Evolutionary conservation across 1,140 invertebrate genomes (phyloP).

Genomic region (Rhyacophila brunnea): DNA sequence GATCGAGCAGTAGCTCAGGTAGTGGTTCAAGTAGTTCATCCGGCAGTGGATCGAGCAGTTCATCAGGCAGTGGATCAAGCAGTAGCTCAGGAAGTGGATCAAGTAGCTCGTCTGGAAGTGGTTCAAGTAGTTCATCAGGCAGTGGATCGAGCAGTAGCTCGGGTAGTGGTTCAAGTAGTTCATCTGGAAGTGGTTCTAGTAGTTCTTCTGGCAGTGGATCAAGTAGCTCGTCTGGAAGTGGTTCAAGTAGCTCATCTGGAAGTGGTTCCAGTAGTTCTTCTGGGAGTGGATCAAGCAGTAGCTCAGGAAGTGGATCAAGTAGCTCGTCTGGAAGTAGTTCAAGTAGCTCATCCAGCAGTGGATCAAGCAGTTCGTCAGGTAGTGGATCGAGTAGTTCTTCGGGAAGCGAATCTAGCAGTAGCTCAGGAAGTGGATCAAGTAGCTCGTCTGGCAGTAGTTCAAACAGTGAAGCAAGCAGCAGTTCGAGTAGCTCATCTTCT

Average conservation of each 20-base stretch:
- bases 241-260: background rate
- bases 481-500: background rate
- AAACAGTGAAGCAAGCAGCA: background rate
- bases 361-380: background rate
- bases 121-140: background rate
- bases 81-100: background rate
- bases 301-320: background rate
- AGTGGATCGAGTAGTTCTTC: background rate
- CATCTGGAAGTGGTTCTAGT: background rate
- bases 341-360: background rate
- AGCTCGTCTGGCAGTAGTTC: background rate
- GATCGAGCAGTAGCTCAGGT: background rate
- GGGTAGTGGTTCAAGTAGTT: background rate
- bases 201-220: conserved; percentile 1
- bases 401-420: background rate
- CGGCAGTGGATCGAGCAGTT: background rate
- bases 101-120: background rate
- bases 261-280: background rate
- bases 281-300: background rate
- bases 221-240: background rate
- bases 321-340: background rate
- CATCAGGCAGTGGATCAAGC: background rate
- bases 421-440: background rate
- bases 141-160: background rate
- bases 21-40: background rate